Evolutionary conservation across 2,888 invertebrate species (phyloP).

Genomic region (Dichetophora obliterata): DNA sequence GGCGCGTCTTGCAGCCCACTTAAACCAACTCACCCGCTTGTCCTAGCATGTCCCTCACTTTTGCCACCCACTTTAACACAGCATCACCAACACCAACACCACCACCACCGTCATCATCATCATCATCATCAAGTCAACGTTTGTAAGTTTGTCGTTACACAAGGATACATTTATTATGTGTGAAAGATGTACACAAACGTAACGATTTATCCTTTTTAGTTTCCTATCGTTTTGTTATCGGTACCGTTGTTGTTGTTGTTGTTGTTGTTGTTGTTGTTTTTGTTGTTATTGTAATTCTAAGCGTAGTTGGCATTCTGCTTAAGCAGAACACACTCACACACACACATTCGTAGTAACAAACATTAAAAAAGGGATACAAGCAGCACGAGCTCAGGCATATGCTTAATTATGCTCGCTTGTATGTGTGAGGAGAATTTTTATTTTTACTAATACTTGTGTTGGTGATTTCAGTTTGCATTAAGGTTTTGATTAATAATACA

Average conservation of each 20-base stretch:
- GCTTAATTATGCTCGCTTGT: conserved; percentile 4
- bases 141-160: conserved; percentile 56
- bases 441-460: too few species aligned
- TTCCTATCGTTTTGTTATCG: conserved; percentile 28
- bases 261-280: neutral
- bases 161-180: conserved; percentile 67
- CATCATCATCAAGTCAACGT: conserved; percentile 37
- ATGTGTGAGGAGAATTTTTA: neutral
- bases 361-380: conserved; percentile 2
- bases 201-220: conserved; percentile 66
- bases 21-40: neutral
- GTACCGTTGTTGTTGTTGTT: conserved; percentile 35
- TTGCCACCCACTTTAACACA: neutral
- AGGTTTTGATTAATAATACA: too few species aligned
- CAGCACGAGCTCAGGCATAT: neutral
- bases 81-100: too few species aligned
- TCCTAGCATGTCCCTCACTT: neutral
- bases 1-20: conserved; percentile 18
- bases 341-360: too few species aligned
- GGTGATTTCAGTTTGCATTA: too few species aligned
- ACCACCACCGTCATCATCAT: neutral
- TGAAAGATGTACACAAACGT: conserved; percentile 65
- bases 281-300: neutral
- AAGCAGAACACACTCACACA: too few species aligned
- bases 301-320: neutral